Evolutionary conservation across 64 coral and sea anemone species (phyloP).

Genomic region (Pachyseris speciosa): DNA sequence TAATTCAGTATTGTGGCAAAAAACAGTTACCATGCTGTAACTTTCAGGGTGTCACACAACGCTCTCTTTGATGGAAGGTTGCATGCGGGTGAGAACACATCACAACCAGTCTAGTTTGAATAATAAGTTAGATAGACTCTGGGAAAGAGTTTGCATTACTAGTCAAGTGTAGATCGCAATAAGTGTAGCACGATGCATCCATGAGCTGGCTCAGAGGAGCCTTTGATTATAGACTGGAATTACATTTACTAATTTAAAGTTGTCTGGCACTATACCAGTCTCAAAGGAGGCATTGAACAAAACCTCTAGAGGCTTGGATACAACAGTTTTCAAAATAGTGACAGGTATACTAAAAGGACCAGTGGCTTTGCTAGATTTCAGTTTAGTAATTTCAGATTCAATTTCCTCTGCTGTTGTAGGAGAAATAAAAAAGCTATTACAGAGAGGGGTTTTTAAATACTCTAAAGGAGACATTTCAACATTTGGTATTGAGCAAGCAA

Average conservation of each 20-base stretch:
- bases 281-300: constrained; percentile 28
- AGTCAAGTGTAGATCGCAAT: too few species aligned
- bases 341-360: constrained; percentile 72
- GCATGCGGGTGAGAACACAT: too few species aligned
- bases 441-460: constrained; percentile 16
- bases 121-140: too few species aligned
- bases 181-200: too few species aligned
- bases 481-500: constrained; percentile 56
- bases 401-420: constrained; percentile 74
- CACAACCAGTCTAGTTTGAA: too few species aligned
- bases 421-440: constrained; percentile 64
- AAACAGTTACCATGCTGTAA: too few species aligned
- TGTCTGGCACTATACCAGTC: constrained; percentile 31
- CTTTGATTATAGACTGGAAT: constrained; percentile 23
- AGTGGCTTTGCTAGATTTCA: constrained; percentile 56
- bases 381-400: constrained; percentile 71
- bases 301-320: constrained; percentile 42
- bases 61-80: too few species aligned
- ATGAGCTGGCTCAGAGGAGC: too few species aligned
- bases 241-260: constrained; percentile 34
- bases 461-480: constrained; percentile 43
- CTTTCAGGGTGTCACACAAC: too few species aligned
- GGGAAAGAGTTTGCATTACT: too few species aligned
- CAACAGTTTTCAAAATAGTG: constrained; percentile 8
- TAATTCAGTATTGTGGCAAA: too few species aligned